phyloP scores from a whole-genome alignment of 2,797 vertebrate genomes.

The Peromyscus aztecus region DNA sequence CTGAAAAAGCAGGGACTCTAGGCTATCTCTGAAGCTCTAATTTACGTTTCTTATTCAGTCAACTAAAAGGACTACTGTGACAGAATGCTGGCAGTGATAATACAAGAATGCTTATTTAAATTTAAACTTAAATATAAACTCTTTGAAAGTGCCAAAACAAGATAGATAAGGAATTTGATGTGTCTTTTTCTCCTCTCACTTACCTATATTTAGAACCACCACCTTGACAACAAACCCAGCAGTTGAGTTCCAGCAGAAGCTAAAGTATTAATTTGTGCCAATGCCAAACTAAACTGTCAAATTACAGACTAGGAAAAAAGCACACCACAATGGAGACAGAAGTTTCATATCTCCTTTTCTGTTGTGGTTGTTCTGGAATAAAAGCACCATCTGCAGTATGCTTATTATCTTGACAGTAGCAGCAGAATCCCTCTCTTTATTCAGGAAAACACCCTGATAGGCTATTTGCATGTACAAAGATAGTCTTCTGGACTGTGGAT shows the following conservation, averaged over 20 bases:
- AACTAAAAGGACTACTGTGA: neutral
- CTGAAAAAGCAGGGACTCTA: neutral
- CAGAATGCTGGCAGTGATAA: constrained; percentile 42
- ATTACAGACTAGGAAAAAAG: constrained; percentile 28
- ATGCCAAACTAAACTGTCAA: constrained; percentile 59
- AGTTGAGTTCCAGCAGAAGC: constrained; percentile 39
- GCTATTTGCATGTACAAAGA: constrained; percentile 29
- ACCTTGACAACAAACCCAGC: constrained; percentile 7
- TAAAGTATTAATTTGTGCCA: constrained; percentile 68
- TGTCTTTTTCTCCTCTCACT: constrained; percentile 54
- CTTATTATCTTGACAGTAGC: constrained; percentile 52
- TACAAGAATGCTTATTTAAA: constrained; percentile 57
- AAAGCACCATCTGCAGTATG: constrained; percentile 69
- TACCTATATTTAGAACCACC: constrained; percentile 66
- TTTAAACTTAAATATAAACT: constrained; percentile 55
- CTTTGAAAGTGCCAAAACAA: constrained; percentile 28
- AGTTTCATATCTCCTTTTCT: constrained; percentile 55
- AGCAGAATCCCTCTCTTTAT: constrained; percentile 68
- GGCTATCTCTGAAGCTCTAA: neutral
- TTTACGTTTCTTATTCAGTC: neutral
- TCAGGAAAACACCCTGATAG: constrained; percentile 54
- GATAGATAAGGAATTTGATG: constrained; percentile 39
- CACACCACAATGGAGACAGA: constrained; percentile 55
- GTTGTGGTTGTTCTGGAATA: constrained; percentile 42
- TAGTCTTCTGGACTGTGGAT: neutral